Percentiles rank a stretch among this genome's conserved stretches.
Evolutionary conservation across 2,113 vertebrate species (phyloP).

Genomic region (Macheiramphus alcinus): DNA sequence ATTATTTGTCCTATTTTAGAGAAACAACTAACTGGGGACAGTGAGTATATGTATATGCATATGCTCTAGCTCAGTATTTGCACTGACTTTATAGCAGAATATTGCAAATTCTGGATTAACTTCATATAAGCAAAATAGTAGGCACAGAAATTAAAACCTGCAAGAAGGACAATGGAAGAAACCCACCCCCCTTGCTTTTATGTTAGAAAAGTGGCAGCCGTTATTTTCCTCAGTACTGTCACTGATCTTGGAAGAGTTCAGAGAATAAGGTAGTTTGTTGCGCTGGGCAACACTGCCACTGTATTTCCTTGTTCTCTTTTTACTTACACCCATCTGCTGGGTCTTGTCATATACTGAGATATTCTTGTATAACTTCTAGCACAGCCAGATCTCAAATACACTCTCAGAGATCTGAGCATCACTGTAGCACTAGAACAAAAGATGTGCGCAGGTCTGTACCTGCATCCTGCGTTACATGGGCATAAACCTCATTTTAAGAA

Average conservation of each 20-base stretch:
- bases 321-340: background rate
- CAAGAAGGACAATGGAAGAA: background rate
- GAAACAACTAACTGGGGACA: background rate
- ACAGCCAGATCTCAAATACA: background rate
- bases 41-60: background rate
- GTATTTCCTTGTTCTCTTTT: background rate
- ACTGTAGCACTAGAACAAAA: background rate
- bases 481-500: background rate
- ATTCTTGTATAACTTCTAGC: background rate
- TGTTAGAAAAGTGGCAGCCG: background rate
- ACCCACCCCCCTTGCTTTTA: fast-evolving
- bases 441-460: background rate
- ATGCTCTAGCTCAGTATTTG: background rate
- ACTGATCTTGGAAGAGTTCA: background rate
- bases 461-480: fast-evolving
- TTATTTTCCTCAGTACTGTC: background rate
- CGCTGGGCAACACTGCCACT: background rate
- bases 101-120: background rate
- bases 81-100: background rate
- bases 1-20: background rate
- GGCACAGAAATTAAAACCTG: background rate
- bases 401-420: background rate
- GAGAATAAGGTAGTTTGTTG: background rate
- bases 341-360: background rate
- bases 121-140: background rate